Conservation (phyloP, 2,888 invertebrate species). For the Lydus trimaculatus region DNA sequence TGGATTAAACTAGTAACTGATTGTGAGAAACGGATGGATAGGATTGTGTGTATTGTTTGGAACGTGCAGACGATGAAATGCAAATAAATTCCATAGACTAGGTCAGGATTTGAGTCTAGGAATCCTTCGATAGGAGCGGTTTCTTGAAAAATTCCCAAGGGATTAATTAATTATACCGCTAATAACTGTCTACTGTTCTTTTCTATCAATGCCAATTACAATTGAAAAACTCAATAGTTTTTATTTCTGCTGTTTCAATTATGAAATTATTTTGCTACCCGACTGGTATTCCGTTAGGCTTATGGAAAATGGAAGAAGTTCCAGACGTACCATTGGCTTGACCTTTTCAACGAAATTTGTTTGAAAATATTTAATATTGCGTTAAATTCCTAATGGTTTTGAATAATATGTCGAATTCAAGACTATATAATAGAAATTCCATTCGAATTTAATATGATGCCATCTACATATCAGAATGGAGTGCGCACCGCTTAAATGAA, state of each 20-base stretch:
- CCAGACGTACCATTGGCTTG: constrained; percentile 26
- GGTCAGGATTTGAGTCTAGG: not conserved
- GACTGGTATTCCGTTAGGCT: too few relatives aligned
- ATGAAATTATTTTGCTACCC: too few relatives aligned
- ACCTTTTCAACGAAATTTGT: constrained; percentile 40
- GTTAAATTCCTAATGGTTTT: constrained; percentile 41
- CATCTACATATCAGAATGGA: constrained; percentile 38
- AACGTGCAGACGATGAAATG: constrained; percentile 17
- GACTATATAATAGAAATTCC: constrained; percentile 41
- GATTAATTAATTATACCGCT: not conserved
- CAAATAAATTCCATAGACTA: constrained; percentile 12
- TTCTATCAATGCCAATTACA: too few relatives aligned
- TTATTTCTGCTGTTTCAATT: not conserved
- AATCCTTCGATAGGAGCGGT: not conserved
- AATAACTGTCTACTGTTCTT: too few relatives aligned
- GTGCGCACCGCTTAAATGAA: constrained; percentile 22
- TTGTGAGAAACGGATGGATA: not conserved
- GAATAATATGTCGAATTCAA: constrained; percentile 40
- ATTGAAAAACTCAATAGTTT: too few relatives aligned
- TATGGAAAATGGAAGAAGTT: not conserved
- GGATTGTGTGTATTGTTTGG: too few relatives aligned
- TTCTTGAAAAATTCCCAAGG: not conserved
- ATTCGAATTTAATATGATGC: constrained; percentile 33
- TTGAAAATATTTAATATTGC: constrained; percentile 47
- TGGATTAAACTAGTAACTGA: constrained; percentile 34